Evolutionary conservation across 2,888 invertebrate species (phyloP), one percentile per base, ranked within the genome.

Genomic region (Eupelmus urozonus): DNA sequence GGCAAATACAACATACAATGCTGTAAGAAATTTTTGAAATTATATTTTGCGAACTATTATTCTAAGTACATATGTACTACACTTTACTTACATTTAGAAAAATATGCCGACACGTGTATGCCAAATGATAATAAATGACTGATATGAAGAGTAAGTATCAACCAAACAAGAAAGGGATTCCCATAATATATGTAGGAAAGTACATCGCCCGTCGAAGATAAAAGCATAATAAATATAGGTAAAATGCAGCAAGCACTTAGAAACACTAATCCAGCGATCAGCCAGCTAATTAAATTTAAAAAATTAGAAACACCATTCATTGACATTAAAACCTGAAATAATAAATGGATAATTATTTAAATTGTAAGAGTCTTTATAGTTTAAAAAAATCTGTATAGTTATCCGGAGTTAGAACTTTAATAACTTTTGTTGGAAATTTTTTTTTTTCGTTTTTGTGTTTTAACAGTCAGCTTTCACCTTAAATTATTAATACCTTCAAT

Each of bases 231-330:
- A n/a, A 85, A 83, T 40, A 86, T 79, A 42, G 88, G 87, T 42
- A 84, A 74, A 77, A 86, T 79, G 72, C 88, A 88, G 16, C 84
- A 71, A 20, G 80, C 80, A 70, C 88, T 88, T n/a, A n/a, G n/a
- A 59, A 79, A 86, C 25, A 87, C 5, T 25, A 83, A 70, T 9
- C 89, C 88, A 66, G 84, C 88, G 4, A 85, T 23, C 42, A 89
- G 71, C 89, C 89, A 90, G 76, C 88, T 88, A 9, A 88, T 80
- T 67, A 89, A 83, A 84, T 88, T 88, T 66, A 87, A 84, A 71
- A 81, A 80, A 18, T 83, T 83, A 71, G 85, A 85, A 11, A 89
- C 88, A 25, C 89, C 89, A 70, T 89, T 89, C 82, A 89, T 88
- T 53, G 86, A 81, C 87, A 89, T 89, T 60, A 90, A 69, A 57